Conservation (phyloP, 2,113 vertebrate species). For the Petaurus breviceps region DNA sequence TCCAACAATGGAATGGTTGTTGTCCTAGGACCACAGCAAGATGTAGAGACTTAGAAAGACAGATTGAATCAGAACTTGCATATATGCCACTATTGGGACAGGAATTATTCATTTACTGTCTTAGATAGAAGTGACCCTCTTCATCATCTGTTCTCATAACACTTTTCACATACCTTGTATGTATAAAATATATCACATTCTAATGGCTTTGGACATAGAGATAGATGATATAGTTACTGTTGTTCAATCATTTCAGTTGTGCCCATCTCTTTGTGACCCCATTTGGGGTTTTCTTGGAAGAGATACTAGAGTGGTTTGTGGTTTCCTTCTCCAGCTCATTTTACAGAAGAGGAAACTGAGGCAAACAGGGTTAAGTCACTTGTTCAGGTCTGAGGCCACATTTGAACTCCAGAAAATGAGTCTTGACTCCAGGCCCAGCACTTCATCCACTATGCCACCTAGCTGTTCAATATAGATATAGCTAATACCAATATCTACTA, state of each 20-base stretch:
- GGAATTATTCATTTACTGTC: not conserved
- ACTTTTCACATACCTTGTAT: not conserved
- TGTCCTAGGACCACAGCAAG: not conserved
- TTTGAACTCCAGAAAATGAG: not conserved
- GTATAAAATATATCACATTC: not conserved
- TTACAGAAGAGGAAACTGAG: not conserved
- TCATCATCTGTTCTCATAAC: not conserved
- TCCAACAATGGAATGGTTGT: not conserved
- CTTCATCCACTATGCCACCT: not conserved
- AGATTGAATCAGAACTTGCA: not conserved
- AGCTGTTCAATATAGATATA: not conserved
- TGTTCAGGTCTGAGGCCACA: not conserved
- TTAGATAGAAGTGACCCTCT: not conserved
- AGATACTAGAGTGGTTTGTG: not conserved
- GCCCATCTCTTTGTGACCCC: too few species aligned
- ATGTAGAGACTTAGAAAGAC: not conserved
- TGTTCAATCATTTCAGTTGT: not conserved
- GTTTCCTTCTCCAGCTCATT: not conserved
- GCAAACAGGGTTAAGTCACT: not conserved
- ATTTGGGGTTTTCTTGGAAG: too few species aligned
- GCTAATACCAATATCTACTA: not conserved
- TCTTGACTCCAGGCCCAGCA: not conserved
- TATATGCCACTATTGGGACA: not conserved
- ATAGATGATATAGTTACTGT: not conserved
- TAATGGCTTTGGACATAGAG: not conserved